Conservation (phyloP, 2,113 vertebrate genomes). For the Bombycilla garrulus region DNA sequence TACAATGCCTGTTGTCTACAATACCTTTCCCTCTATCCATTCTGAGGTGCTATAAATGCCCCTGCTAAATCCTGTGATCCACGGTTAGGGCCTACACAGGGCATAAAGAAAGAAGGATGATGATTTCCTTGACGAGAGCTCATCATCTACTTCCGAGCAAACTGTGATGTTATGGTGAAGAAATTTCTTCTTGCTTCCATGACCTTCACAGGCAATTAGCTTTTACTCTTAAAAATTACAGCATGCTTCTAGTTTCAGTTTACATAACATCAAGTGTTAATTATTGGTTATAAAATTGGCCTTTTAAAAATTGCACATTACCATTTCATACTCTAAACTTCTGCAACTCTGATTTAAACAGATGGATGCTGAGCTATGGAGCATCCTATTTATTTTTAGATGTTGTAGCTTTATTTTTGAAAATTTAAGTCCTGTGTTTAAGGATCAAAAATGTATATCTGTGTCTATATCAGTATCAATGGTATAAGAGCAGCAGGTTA, state of each 20-base stretch:
- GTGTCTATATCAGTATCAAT: neutral
- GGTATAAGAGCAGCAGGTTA: neutral
- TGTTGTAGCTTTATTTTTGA: neutral
- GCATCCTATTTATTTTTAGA: neutral
- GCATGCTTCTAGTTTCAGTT: neutral
- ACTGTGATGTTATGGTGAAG: neutral
- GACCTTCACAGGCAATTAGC: neutral
- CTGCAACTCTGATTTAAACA: neutral
- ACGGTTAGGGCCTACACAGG: neutral
- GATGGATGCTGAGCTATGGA: neutral
- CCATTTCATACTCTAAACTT: neutral
- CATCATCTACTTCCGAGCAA: neutral
- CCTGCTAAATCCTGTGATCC: neutral
- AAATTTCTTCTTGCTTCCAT: neutral
- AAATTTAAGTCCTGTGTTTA: neutral
- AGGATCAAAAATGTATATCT: neutral
- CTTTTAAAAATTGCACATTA: neutral
- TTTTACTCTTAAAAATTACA: neutral
- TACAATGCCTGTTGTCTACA: neutral
- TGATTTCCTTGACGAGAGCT: neutral
- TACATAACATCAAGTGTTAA: neutral
- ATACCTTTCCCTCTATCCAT: neutral
- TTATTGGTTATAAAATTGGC: neutral
- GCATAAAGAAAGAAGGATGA: neutral
- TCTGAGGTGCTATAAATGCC: neutral